Base-by-base conservation (phyloP, 2,888 invertebrate species). In the Caenorhabditis macrosperma region DNA sequence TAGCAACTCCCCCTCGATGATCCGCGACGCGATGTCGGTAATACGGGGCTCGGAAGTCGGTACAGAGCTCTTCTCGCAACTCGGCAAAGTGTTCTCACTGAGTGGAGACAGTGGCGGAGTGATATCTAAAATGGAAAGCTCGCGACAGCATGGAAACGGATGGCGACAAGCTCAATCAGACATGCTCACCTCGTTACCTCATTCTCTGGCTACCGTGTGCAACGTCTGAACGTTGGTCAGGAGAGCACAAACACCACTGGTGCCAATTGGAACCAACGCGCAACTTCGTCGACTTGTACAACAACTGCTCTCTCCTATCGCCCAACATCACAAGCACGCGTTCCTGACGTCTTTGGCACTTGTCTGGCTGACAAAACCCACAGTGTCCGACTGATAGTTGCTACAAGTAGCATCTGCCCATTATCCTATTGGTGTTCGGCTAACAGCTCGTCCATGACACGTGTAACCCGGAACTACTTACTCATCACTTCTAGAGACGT, bases 281-380 rank as follows among this genome's bases (percentile, higher is more conserved):
- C 92, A 94, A 82, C 94, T 95, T 10, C 94, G 94, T 81, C 94
- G 95, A 86, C 94, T 95, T 86, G 92, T 96, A 57, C 91, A 95
- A 86, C 95, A 95, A 90, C 94, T 95, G 84, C 91, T 96, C 4
- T 95, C 95, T 87, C 95, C 95, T 0, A 94, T 96, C 60, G 94
- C 95, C 7, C 93, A 94, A 68, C 94, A 95, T 89, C 95, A 95
- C 91, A 94, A 95, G 12, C 93, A 94, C 17, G 94, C 94, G 89
- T 94, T 96, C 87, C 92, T 96, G 72, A 94, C 94, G 7, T 94
- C 95, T 2, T 93, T 95, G 77, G 94, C 95, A 0, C 94, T 95
- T 6, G 95, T 95, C 33, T 96, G 95, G 95, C 94, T 90, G 94
- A 95, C 85, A 6, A n/a, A 83, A 61, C 78, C 80, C 22, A 72